phyloP scores from a whole-genome alignment of 2,797 vertebrate species.

The Syngnathus rostellatus region DNA sequence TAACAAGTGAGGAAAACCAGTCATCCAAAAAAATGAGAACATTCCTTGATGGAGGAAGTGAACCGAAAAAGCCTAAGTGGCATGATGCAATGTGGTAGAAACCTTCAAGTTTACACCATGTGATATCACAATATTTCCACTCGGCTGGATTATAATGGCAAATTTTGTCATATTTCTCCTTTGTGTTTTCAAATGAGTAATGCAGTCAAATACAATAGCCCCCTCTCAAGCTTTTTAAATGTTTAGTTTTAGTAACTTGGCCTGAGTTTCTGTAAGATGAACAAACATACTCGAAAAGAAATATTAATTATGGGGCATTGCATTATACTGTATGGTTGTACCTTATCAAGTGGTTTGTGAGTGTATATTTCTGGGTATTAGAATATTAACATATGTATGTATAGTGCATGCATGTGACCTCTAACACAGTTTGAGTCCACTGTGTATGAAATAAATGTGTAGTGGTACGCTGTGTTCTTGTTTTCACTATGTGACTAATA shows the following conservation, averaged over 20 bases:
- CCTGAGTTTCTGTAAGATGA: background rate
- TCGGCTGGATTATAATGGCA: background rate
- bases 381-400: slow-evolving; percentile 4
- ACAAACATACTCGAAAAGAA: background rate
- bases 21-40: slow-evolving; percentile 22
- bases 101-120: background rate
- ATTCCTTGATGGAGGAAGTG: slow-evolving; percentile 15
- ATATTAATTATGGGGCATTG: background rate
- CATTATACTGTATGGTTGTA: background rate
- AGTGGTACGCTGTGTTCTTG: slow-evolving; percentile 23
- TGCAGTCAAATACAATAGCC: background rate
- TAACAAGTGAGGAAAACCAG: slow-evolving; percentile 44
- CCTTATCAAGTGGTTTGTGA: background rate
- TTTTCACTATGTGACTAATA: slow-evolving; percentile 45
- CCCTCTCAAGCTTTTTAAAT: background rate
- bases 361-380: background rate
- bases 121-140: background rate
- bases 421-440: slow-evolving; percentile 23
- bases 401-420: slow-evolving; percentile 37
- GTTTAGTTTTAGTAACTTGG: background rate
- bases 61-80: slow-evolving; percentile 20
- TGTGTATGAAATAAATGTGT: slow-evolving; percentile 21
- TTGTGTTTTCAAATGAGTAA: background rate
- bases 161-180: background rate
- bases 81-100: background rate